Conservation (phyloP, 64 coral and sea anemone genomes). For the Porites lutea region DNA sequence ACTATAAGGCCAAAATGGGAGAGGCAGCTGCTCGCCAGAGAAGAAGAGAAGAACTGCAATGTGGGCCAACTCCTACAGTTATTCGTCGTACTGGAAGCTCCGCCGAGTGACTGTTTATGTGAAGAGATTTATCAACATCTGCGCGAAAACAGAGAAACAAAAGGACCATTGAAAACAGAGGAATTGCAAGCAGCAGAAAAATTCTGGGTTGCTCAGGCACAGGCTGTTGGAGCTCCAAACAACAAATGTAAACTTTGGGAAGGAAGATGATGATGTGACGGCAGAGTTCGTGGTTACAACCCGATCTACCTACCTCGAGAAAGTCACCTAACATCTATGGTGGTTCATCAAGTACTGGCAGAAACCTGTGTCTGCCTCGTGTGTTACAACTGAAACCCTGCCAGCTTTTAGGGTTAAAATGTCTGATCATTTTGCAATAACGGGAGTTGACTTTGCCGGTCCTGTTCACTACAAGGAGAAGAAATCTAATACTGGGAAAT, state of each 20-base stretch:
- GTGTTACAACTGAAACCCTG: not conserved
- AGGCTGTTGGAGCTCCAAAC: conserved; percentile 17
- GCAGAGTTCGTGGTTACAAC: conserved; percentile 43
- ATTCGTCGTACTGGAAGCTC: conserved; percentile 72
- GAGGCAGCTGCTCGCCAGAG: conserved; percentile 32
- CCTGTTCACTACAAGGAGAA: conserved; percentile 60
- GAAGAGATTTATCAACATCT: conserved; percentile 72
- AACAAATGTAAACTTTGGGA: conserved; percentile 20
- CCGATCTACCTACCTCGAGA: conserved; percentile 43
- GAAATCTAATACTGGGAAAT: conserved; percentile 28
- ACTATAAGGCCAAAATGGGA: not conserved
- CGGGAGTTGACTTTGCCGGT: conserved; percentile 73
- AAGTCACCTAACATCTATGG: conserved; percentile 11
- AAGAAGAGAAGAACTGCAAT: conserved; percentile 10
- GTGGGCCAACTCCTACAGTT: conserved; percentile 19
- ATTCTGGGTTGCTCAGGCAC: conserved; percentile 59
- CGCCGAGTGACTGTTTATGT: conserved; percentile 67
- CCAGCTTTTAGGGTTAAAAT: conserved; percentile 24
- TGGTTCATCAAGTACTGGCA: conserved; percentile 37
- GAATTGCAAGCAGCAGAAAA: conserved; percentile 62
- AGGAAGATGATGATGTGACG: conserved; percentile 53
- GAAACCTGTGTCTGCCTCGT: not conserved
- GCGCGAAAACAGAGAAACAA: conserved; percentile 7
- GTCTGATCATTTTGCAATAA: conserved; percentile 27
- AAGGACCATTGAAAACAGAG: conserved; percentile 53